Evolutionary conservation across 2,113 vertebrate genomes (phyloP).

Genomic region (Sphaerodactylus townsendi): DNA sequence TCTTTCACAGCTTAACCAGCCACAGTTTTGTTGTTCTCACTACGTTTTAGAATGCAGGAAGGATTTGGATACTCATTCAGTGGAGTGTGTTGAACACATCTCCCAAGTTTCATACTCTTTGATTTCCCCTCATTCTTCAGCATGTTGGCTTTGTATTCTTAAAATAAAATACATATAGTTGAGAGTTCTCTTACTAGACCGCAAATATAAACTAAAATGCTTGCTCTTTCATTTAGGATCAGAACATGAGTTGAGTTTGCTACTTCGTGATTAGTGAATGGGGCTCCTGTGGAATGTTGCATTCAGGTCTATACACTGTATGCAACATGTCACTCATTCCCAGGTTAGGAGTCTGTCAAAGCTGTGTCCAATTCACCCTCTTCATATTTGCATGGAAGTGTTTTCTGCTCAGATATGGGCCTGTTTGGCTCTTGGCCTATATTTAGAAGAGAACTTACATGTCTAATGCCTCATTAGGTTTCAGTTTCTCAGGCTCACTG

Average conservation of each 20-base stretch:
- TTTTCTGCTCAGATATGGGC: not conserved
- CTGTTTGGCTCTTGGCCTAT: not conserved
- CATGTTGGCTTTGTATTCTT: not conserved
- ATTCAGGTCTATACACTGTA: not conserved
- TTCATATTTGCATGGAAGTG: not conserved
- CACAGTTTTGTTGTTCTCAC: not conserved
- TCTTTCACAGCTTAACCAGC: not conserved
- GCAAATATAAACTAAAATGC: not conserved
- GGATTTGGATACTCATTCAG: not conserved
- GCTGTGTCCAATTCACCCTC: not conserved
- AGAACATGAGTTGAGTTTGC: not conserved
- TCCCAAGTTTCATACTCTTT: not conserved
- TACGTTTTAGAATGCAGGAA: not conserved
- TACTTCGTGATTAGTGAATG: not conserved
- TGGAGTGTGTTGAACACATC: not conserved
- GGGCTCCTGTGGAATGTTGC: not conserved
- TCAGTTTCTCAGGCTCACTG: conserved; percentile 41
- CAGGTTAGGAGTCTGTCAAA: too few relatives aligned
- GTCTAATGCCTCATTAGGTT: conserved; percentile 20
- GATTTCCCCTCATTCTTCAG: not conserved
- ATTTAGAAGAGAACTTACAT: not conserved
- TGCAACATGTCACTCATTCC: not conserved
- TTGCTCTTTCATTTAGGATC: not conserved
- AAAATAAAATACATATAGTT: not conserved
- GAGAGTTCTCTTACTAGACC: not conserved